Conservation (phyloP, 2,113 vertebrate species). For the Uropsilus gracilis region DNA sequence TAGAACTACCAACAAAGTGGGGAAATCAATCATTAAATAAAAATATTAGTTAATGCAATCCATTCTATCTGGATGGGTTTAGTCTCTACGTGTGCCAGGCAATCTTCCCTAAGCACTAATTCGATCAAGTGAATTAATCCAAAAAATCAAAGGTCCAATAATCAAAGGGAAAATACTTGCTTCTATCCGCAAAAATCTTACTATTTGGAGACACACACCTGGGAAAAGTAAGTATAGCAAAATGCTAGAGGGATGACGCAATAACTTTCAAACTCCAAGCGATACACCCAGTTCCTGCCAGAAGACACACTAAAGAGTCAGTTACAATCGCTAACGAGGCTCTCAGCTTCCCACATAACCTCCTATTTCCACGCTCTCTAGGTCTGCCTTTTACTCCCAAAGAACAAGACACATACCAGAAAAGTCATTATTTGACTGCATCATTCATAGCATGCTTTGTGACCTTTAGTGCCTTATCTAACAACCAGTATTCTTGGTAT, state of each 20-base stretch:
- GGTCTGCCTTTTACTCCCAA: not conserved
- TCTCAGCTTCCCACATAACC: not conserved
- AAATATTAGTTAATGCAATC: not conserved
- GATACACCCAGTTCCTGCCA: not conserved
- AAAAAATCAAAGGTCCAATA: too few species aligned
- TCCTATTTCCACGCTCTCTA: not conserved
- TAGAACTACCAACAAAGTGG: not conserved
- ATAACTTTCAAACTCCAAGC: not conserved
- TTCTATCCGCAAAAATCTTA: not conserved
- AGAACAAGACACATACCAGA: not conserved
- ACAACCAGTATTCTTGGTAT: not conserved
- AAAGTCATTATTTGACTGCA: not conserved
- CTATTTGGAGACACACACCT: not conserved
- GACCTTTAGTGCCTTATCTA: not conserved
- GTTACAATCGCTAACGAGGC: fast-evolving
- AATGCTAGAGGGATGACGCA: not conserved
- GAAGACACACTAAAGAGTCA: not conserved
- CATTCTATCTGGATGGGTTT: not conserved
- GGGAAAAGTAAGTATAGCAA: not conserved
- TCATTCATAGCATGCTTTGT: not conserved
- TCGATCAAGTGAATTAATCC: not conserved
- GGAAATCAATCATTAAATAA: not conserved
- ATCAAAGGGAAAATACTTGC: not conserved
- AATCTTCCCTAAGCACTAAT: not conserved
- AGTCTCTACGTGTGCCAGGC: not conserved